phyloP scores from a whole-genome alignment of 2,888 invertebrate genomes.

The Epistrophella euchroma region DNA sequence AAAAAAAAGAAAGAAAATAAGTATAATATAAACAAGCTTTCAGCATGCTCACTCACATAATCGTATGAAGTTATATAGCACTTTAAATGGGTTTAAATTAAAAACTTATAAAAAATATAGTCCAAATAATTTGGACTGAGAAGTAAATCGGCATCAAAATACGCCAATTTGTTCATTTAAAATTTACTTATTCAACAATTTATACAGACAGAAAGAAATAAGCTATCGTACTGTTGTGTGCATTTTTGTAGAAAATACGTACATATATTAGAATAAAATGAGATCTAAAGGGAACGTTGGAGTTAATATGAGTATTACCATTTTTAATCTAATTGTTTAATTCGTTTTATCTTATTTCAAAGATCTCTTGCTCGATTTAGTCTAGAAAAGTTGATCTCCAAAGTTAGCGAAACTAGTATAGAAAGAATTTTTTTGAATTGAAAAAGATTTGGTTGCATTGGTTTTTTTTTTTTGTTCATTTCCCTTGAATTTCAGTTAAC shows the following conservation, averaged over 20 bases:
- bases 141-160: neutral
- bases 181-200: neutral
- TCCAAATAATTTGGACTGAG: neutral
- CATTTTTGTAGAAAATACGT: neutral
- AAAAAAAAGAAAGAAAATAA: constrained; percentile 30
- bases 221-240: neutral
- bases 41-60: constrained; percentile 53
- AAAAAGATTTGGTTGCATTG: neutral
- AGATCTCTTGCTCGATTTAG: neutral
- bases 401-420: neutral
- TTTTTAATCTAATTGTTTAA: neutral
- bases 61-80: constrained; percentile 55
- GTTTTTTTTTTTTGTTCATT: neutral
- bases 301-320: neutral
- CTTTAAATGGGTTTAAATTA: constrained; percentile 49
- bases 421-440: neutral
- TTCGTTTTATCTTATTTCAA: neutral
- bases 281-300: neutral
- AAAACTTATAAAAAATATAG: neutral
- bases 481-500: neutral
- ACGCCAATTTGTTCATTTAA: neutral
- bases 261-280: neutral
- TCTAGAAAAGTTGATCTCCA: neutral
- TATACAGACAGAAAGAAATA: neutral
- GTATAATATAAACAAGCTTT: constrained; percentile 53